These are phyloP conservation scores for Halcyon senegalensis DNA, from an alignment of 2,113 vertebrate species.

Conservation along the genomic window DNA sequence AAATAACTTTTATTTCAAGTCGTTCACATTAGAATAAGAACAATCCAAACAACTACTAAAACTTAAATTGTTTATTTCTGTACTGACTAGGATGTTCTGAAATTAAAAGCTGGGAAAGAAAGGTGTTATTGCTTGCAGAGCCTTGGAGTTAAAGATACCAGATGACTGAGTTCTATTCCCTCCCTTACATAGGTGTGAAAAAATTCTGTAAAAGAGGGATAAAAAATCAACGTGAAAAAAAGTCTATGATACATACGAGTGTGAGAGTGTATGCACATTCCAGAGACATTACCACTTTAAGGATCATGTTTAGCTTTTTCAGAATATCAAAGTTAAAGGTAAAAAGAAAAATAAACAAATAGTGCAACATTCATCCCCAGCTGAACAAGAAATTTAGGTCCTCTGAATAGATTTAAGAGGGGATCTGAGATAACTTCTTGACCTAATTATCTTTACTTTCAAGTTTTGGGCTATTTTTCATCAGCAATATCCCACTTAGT, in stretches of 20 bases:
- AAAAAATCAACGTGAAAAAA: not conserved
- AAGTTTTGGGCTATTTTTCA: not conserved
- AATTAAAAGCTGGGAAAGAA: not conserved
- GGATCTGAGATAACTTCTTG: not conserved
- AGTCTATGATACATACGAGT: not conserved
- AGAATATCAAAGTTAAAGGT: not conserved
- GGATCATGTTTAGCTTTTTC: not conserved
- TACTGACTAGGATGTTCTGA: not conserved
- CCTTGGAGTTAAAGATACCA: not conserved
- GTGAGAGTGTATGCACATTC: not conserved
- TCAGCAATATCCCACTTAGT: not conserved
- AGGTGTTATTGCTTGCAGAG: not conserved
- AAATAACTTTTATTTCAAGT: not conserved
- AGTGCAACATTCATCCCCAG: not conserved
- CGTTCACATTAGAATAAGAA: not conserved
- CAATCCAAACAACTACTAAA: not conserved
- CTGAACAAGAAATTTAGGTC: not conserved
- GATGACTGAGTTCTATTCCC: not conserved
- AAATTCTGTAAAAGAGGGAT: not conserved
- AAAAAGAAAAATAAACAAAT: not conserved
- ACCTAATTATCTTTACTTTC: not conserved
- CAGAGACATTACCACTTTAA: not conserved
- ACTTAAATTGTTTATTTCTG: not conserved
- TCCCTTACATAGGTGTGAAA: fast-evolving
- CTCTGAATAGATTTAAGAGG: not conserved